Base-by-base conservation (phyloP, 2,113 vertebrate species). In the Leucopsar rothschildi region DNA sequence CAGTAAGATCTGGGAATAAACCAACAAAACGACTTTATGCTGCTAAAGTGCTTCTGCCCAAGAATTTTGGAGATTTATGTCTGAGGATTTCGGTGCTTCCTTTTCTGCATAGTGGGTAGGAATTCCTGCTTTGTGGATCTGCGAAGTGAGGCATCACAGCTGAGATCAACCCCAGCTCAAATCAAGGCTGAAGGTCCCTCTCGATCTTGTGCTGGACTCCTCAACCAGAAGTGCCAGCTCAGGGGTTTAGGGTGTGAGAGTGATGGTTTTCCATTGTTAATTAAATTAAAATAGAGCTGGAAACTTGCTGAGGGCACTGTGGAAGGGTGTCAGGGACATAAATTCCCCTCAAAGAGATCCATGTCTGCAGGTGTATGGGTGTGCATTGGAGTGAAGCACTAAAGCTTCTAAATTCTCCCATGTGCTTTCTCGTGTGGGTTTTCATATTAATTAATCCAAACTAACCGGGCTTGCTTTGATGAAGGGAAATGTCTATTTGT, bases 1-100 rank as follows among this genome's bases (percentile, higher is more conserved):
- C 12, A 4, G 7, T 73, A 31, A 95, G 88, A 88, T 79, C 68
- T 4, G 1, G 8, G 18, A 60, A n/a, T 29, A 39, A 63, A 52
- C 0, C 22, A 53, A 9, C 23, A 27, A 47, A 85, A 25, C 0
- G 0, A 18, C 31, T 80, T 57, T 17, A 15, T 50, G 50, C 47
- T 60, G 13, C 73, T 31, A 0, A 69, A 73, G 76, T 15, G 50
- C 53, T 35, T 66, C 45, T 77, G n/a, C 23, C n/a, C 5, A 1
- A 37, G 56, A 39, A 27, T 44, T 40, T 42, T 0, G 3, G 57
- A 12, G 35, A 44, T 33, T 69, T 55, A 40, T 70, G 33, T 11
- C 25, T 1, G 0, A 24, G 66, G 49, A 22, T 47, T 45, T 71
- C 0, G 0, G 40, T 16, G 45, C 45, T 73, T 59, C 31, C 27